phyloP scores from a whole-genome alignment of 2,888 invertebrate genomes.

The Limnephilus rhombicus region DNA sequence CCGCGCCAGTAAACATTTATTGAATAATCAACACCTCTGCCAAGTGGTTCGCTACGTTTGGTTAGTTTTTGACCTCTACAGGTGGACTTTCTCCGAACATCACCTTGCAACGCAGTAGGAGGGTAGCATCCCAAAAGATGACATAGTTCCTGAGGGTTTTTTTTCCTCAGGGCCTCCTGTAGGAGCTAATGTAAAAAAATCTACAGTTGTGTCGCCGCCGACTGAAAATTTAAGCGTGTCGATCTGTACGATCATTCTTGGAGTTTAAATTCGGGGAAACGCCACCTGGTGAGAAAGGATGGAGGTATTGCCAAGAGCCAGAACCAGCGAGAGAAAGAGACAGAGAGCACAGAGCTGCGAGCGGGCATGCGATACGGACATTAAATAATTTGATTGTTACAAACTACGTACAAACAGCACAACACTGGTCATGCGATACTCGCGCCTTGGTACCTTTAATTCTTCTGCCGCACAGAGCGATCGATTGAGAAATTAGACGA shows the following conservation, averaged over 20 bases:
- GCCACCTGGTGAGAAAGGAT: background rate
- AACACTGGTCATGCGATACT: conserved; percentile 38
- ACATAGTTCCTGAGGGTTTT: too few species aligned
- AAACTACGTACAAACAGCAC: conserved; percentile 18
- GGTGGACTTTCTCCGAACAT: too few species aligned
- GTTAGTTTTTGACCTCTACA: too few species aligned
- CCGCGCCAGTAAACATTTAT: too few species aligned
- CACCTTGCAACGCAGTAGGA: too few species aligned
- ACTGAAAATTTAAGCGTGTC: background rate
- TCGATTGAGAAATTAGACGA: background rate
- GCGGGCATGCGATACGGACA: conserved; percentile 29
- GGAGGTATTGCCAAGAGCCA: background rate
- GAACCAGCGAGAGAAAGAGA: background rate
- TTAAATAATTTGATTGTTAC: conserved; percentile 40
- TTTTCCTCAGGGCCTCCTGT: too few species aligned
- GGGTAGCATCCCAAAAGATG: too few species aligned
- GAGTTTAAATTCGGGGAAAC: background rate
- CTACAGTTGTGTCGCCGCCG: too few species aligned
- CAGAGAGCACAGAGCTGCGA: background rate
- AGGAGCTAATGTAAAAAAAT: too few species aligned
- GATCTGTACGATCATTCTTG: background rate
- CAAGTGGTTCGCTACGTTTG: too few species aligned
- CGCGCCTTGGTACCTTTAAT: conserved; percentile 14
- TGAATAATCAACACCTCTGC: too few species aligned
- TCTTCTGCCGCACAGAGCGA: background rate